These are phyloP conservation scores for Diprion similis DNA, from an alignment of 1,140 invertebrate genomes.

Conservation along the genomic window DNA sequence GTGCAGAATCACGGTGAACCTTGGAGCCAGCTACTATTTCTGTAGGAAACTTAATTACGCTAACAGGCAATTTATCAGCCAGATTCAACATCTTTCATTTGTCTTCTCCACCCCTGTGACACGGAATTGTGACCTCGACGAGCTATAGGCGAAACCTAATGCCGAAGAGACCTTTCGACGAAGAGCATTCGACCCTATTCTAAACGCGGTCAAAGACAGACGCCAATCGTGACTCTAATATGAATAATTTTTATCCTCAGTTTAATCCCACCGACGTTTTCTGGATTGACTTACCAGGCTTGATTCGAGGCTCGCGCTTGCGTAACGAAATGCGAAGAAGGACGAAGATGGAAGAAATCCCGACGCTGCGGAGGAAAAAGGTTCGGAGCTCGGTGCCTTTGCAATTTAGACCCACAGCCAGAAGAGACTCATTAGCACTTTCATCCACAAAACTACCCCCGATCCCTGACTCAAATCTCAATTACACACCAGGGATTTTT, in stretches of 20 bases:
- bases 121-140: not conserved
- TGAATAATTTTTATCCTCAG: not conserved
- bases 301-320: not conserved
- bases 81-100: too few relatives aligned
- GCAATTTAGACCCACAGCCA: not conserved
- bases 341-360: not conserved
- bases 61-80: not conserved
- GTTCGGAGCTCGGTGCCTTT: not conserved
- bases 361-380: not conserved
- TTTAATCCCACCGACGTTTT: not conserved
- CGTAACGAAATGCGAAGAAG: not conserved
- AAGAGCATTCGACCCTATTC: not conserved
- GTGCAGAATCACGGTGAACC: not conserved
- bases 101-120: not conserved
- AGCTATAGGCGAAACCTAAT: not conserved
- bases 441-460: not conserved
- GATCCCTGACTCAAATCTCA: not conserved
- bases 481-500: slow-evolving; percentile 1
- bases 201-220: not conserved
- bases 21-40: not conserved
- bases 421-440: not conserved
- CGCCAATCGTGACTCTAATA: not conserved
- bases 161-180: not conserved
- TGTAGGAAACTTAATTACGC: not conserved
- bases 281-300: not conserved